Evolutionary conservation across 1,140 invertebrate species (phyloP), one percentile per base, ranked within the genome.

Genomic region (Latrodectus geometricus): DNA sequence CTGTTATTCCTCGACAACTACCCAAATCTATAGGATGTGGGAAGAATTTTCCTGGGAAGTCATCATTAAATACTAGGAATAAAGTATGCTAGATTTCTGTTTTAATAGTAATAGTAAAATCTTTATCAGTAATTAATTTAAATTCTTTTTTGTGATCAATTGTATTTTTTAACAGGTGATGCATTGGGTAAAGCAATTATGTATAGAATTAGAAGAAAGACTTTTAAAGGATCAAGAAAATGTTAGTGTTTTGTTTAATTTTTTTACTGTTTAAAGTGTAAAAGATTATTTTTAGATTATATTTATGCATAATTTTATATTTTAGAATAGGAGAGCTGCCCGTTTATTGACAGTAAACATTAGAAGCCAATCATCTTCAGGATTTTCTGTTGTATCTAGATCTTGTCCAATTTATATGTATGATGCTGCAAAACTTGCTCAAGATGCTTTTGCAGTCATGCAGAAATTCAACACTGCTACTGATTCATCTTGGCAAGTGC

Each of bases 11-110:
- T 0, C 93, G 96, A 89, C 94, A 97, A 87, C 93, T 97, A 74
- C 93, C 96, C 0, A 98, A 99, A 91, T 98, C 97, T 56, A 97
- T 99, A 89, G 97, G 97, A 0, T 98, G 97, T 90, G 97, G 96
- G 89, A 99, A 99, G 92, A 96, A 96, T 89, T 98, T 99, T 91
- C 93, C 94, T 15, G 97, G 97, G 0, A 95, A 94, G 90, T 93
- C 94, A 87, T 94, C 94, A n/a, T 93, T 99, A 20, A 91, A 92
- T 8, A 94, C 94, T 4, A 91, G 93, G 83, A 93, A 95, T 80
- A 94, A 94, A 88, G 93, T 98, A 72, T 49, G 0, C 15, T 8
- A 21, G n/a, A 8, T 0, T 61, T n/a, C 21, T 65, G 17, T 52
- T 52, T 48, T 14, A 66, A 49, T 49, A 17, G 49, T 48, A 66